Evolutionary conservation across 30 jellyfish, hydroid and myxozoan genomes (phyloP), one percentile per base, ranked within the genome.

Genomic region (Aurelia sp.): DNA sequence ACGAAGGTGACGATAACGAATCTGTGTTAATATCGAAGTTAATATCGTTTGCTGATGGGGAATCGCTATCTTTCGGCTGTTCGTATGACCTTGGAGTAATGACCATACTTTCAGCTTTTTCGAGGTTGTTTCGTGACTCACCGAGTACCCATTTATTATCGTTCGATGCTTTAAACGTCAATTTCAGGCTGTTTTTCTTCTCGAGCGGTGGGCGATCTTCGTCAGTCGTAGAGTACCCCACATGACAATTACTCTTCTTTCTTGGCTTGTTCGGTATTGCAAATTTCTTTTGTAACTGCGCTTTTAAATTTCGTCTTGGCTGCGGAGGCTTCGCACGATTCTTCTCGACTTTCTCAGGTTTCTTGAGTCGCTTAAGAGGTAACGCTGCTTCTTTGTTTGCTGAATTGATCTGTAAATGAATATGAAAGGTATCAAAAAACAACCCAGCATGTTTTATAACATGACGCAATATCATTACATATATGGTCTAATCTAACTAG

Each of bases 231-330:
- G 86, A 9, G 22, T 30, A 44, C 13, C 76, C 69, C 35, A 81
- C 58, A 76, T 75, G 94, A 58, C 91, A 83, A 48, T 75, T 90
- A 18, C 81, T 59, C 70, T 81, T 82, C 78, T 67, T 65, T 59
- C 44, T 67, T 52, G 97, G 97, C 55, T 82, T 90, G 53, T 51
- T 65, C 17, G 97, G 97, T 27, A 91, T 91, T 17, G 96, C 91
- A 69, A 91, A 91, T 65, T 91, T 91, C 96, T 86, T 91, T 76
- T 91, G 96, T 67, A 91, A 64, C 72, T 91, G 91, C 50, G 98
- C 96, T 72, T 91, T 91, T 76, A 91, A 75, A 48, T 71, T 82
- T 58, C 76, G 84, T 48, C 89, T 66, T 27, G 89, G 41, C 20
- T 31, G 78, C 0, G 84, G 57, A 17, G 69, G 73, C 70, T 79